Evolutionary conservation across 2,113 vertebrate genomes (phyloP), one percentile per base, ranked within the genome.

Genomic region (Rattus norvegicus): DNA sequence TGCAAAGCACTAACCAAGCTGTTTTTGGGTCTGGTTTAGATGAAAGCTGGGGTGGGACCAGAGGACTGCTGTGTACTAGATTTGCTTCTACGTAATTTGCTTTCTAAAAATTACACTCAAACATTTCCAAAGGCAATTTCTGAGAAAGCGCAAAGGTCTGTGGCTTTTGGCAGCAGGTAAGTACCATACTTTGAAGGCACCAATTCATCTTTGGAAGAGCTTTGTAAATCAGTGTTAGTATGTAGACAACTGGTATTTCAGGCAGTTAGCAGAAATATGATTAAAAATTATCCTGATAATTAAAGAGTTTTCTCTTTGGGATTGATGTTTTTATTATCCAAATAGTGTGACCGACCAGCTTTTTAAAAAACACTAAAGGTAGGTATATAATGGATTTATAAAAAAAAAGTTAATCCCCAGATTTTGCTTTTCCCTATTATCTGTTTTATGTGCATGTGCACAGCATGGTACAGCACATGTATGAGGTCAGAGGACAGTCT

Each of bases 51-150:
- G 69, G 73, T 28, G 76, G 28, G 85, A 59, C 17, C 36, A 92
- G 28, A 28, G 52, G 88, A 89, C 43, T 59, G n/a, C 17, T 86
- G 6, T 54, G 63, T 30, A 52, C 20, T 4, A 73, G 19, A 88
- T 49, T 54, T 93, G 43, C 43, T 59, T 87, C 36, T 80, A 39
- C 7, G 36, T n/a, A 91, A 84, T 36, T 90, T 93, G 65, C 83
- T 70, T 96, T 80, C n/a, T 92, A 94, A 91, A 94, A 95, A 65
- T 39, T 2, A 67, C 2, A 90, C 63, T 5, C 36, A 90, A 73
- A 76, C 49, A 86, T 56, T 65, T 85, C 70, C 56, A 80, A 54
- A 47, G 33, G 19, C 13, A 65, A 24, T 80, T 87, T 88, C 47
- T 70, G 33, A 90, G 88, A 86, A 52, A 86, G 11, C 76, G 43